Base-by-base conservation (phyloP, 2,888 invertebrate genomes). In the Arrhopalites spinosus region DNA sequence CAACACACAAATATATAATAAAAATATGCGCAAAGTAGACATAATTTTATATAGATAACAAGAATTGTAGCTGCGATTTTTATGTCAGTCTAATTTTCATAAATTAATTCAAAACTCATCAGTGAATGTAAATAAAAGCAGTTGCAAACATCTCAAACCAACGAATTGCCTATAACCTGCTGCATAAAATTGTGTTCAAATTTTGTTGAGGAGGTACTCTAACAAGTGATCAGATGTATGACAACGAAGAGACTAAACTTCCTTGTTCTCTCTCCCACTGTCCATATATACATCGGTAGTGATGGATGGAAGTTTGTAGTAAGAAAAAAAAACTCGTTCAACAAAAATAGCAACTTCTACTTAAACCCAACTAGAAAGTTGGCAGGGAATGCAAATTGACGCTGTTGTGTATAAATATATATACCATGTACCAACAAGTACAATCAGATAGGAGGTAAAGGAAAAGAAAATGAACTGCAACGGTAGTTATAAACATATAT, bases 401-500 rank as follows among this genome's bases (percentile, higher is more conserved):
- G n/a, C 8, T 27, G 23, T 59, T 59, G 13, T 59, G 1, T 25
- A 2, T 25, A 23, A 25, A 23, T 59, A 7, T 25, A 3, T 27
- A 59, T 27, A 59, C 59, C 25, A 59, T 59, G 59, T 25, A 25
- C 27, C 27, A 59, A 25, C 25, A 59, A 59, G 36, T 36, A 36
- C n/a, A 59, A 59, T 23, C 59, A 59, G 59, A 27, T 59, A 59
- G 59, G 59, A 59, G 53, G 25, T 36, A 36, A 36, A 25, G 53
- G 20, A 53, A 53, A 8, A 53, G 53, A 53, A 7, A 59, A 59
- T 59, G 20, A 25, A 3, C 1, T 8, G 59, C 2, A 25, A 59
- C 59, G 59, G 15, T n/a, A 56, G 23, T 59, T 59, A n/a, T 20
- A 13, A 23, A 59, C 59, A 59, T 15, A 25, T 59, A n/a, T n/a